phyloP scores from a whole-genome alignment of 1,140 invertebrate species.

The Leguminivora glycinivorella region DNA sequence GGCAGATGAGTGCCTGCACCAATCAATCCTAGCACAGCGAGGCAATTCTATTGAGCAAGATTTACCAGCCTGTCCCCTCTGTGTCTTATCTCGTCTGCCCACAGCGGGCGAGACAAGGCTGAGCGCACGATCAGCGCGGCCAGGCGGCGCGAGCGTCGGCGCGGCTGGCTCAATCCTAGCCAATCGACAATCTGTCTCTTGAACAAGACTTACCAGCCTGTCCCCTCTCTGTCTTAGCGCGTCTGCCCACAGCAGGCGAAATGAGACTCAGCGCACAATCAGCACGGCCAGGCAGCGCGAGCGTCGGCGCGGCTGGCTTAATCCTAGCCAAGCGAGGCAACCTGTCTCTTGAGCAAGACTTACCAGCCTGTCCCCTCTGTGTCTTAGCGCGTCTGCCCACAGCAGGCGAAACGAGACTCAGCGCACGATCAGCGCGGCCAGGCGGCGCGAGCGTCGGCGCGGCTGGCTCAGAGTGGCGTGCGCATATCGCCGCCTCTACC shows the following conservation, averaged over 20 bases:
- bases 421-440: slow-evolving; percentile 70
- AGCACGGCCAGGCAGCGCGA: too few species aligned
- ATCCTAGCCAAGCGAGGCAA: too few species aligned
- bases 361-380: slow-evolving; percentile 85
- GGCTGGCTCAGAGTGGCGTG: slow-evolving; percentile 76
- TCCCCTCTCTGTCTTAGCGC: slow-evolving; percentile 85
- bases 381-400: slow-evolving; percentile 86
- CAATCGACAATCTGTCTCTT: neutral
- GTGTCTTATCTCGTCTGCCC: slow-evolving; percentile 85
- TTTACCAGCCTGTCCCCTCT: slow-evolving; percentile 86
- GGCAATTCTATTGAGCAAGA: neutral
- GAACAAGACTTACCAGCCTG: slow-evolving; percentile 82
- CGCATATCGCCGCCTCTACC: slow-evolving; percentile 81
- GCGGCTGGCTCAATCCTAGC: slow-evolving; percentile 78
- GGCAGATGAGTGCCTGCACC: too few species aligned
- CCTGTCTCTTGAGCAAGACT: slow-evolving; percentile 56
- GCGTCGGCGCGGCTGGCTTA: slow-evolving; percentile 53
- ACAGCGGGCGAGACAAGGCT: slow-evolving; percentile 86
- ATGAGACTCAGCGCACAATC: slow-evolving; percentile 83
- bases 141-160: slow-evolving; percentile 73
- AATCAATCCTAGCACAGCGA: too few species aligned
- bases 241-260: slow-evolving; percentile 84
- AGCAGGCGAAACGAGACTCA: slow-evolving; percentile 85
- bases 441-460: slow-evolving; percentile 75
- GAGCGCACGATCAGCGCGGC: slow-evolving; percentile 75